Evolutionary conservation across 2,888 invertebrate genomes (phyloP).

Genomic region (Mesoligia furuncula): DNA sequence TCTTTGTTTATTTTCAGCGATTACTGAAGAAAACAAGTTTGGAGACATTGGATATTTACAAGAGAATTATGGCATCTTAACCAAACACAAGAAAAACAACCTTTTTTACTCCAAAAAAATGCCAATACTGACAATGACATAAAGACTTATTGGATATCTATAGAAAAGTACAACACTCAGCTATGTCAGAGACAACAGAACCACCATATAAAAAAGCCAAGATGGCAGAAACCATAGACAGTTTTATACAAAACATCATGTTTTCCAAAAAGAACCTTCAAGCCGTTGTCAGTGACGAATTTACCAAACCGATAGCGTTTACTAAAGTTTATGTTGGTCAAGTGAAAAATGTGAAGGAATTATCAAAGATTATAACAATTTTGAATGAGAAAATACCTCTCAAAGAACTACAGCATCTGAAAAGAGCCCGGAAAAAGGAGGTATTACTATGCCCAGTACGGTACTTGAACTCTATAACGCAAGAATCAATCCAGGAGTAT

Average conservation of each 20-base stretch:
- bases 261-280: slow-evolving; percentile 76
- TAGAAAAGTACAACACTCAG: neutral
- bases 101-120: neutral
- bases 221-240: slow-evolving; percentile 69
- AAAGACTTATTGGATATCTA: neutral
- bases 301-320: slow-evolving; percentile 85
- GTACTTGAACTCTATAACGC: slow-evolving; percentile 69
- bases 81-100: neutral
- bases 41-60: slow-evolving; percentile 26
- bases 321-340: slow-evolving; percentile 91
- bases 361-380: slow-evolving; percentile 91
- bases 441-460: slow-evolving; percentile 89
- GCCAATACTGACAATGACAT: neutral
- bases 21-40: slow-evolving; percentile 44
- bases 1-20: slow-evolving; percentile 84
- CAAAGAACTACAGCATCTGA: slow-evolving; percentile 92
- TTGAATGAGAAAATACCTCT: slow-evolving; percentile 91
- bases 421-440: slow-evolving; percentile 92
- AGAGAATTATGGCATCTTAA: slow-evolving; percentile 22
- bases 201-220: slow-evolving; percentile 78
- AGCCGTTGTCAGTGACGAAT: slow-evolving; percentile 90
- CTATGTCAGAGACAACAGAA: slow-evolving; percentile 62
- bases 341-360: slow-evolving; percentile 91
- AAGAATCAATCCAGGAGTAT: slow-evolving; percentile 82
- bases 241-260: slow-evolving; percentile 71